Conservation (phyloP, 1,140 invertebrate species). For the Neuroterus valhalla region DNA sequence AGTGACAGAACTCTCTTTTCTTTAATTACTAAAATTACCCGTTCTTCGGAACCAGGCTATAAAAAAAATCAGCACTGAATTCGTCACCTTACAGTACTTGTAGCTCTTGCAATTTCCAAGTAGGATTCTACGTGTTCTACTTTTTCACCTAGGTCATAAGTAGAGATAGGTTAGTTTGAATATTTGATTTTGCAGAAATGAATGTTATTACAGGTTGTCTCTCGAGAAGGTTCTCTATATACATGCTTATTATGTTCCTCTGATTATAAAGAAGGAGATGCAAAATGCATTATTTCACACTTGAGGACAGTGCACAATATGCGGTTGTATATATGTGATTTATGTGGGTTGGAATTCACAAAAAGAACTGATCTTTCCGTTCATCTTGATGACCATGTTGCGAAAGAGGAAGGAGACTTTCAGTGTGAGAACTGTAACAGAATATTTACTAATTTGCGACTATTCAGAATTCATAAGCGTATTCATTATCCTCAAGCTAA, state of each 20-base stretch:
- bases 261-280: slow-evolving; percentile 74
- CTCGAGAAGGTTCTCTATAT: slow-evolving; percentile 75
- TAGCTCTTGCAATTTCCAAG: too few relatives aligned
- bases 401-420: slow-evolving; percentile 78
- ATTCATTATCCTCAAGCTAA: slow-evolving; percentile 80
- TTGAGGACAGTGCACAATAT: slow-evolving; percentile 78
- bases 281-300: slow-evolving; percentile 79
- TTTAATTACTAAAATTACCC: too few relatives aligned
- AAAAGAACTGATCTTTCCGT: slow-evolving; percentile 79
- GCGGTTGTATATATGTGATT: slow-evolving; percentile 82
- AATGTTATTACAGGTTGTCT: slow-evolving; percentile 69
- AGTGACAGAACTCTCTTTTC: too few relatives aligned
- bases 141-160: too few relatives aligned
- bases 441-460: slow-evolving; percentile 78
- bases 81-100: too few relatives aligned
- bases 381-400: slow-evolving; percentile 82
- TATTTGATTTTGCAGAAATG: slow-evolving; percentile 21
- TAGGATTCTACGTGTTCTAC: too few relatives aligned
- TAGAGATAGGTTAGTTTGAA: too few relatives aligned
- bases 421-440: slow-evolving; percentile 81
- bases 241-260: slow-evolving; percentile 78
- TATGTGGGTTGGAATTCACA: slow-evolving; percentile 81
- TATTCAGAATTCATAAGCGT: slow-evolving; percentile 80
- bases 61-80: too few relatives aligned
- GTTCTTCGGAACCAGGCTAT: too few relatives aligned